Base-by-base conservation (phyloP, 1,140 invertebrate genomes). In the Neodiprion lecontei region DNA sequence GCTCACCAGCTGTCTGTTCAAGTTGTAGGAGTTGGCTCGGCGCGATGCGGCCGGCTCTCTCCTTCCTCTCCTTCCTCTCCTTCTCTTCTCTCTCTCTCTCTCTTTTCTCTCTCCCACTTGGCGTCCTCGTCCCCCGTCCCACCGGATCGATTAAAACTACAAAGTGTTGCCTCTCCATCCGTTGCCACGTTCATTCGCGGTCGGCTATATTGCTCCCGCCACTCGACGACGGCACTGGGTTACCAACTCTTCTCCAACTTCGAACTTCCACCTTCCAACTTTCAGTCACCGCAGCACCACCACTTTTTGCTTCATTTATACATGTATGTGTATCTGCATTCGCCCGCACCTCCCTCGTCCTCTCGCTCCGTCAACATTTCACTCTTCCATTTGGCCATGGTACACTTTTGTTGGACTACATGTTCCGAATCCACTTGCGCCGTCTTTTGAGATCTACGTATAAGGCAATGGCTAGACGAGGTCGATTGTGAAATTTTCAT, bases 111-210 rank as follows among this genome's bases (percentile, higher is more conserved):
- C 49, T 71, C 49, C 48, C 67, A 72, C 72, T 76, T 77, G 79
- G 74, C 79, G 80, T 83, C 82, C 80, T 28, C 69, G 53, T 78
- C 74, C 81, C 78, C 79, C 80, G 78, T 82, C 80, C 82, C 79
- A 81, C 80, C 79, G 82, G 83, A 85, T 87, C 86, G 84, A 87
- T 87, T 87, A 85, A 86, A 84, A 84, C 83, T 84, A 86, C 82
- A 86, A 87, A 88, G 82, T 86, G 84, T 86, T 84, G 78, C 79
- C 82, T 82, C 78, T 82, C 81, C 79, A 79, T 82, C 79, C 81
- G 79, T 75, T 79, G 50, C 70, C 83, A 82, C 82, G 79, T 79
- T 86, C 83, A 84, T 84, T 85, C 85, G 84, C 84, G 84, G 84
- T 86, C 82, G 81, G 84, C 84, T 84, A 84, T 81, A 82, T 81